phyloP scores from a whole-genome alignment of 2,113 vertebrate species.

The Prietella phreatophila region DNA sequence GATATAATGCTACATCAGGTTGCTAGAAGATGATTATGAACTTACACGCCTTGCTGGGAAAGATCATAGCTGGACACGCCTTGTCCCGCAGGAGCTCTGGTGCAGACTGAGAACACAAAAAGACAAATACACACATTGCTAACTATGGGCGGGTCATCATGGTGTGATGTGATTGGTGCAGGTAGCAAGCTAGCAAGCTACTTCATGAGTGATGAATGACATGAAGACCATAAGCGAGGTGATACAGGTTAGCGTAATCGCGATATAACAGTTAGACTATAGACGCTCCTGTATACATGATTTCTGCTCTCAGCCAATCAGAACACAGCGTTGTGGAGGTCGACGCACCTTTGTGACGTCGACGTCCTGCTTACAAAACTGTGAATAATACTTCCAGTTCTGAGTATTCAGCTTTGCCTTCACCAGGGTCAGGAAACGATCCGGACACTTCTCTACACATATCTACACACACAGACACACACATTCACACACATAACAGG shows the following conservation, averaged over 20 bases:
- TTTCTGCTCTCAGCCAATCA: not conserved
- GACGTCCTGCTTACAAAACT: slow-evolving; percentile 77
- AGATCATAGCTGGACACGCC: slow-evolving; percentile 82
- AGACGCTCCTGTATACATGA: not conserved
- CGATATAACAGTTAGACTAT: not conserved
- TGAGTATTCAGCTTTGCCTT: not conserved
- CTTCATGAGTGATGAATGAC: not conserved
- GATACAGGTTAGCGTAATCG: not conserved
- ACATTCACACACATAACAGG: not conserved
- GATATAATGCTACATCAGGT: not conserved
- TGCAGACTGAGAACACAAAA: slow-evolving; percentile 61
- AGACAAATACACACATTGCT: slow-evolving; percentile 12
- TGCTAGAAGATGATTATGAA: slow-evolving; percentile 33
- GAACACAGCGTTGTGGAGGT: not conserved
- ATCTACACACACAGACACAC: slow-evolving; percentile 69
- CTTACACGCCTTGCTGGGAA: slow-evolving; percentile 85
- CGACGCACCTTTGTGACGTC: slow-evolving; percentile 42
- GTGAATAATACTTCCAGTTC: slow-evolving; percentile 70
- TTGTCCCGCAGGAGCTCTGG: slow-evolving; percentile 72
- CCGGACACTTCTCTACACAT: slow-evolving; percentile 83
- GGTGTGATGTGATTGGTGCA: not conserved
- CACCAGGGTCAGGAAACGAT: slow-evolving; percentile 73
- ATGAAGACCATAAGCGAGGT: not conserved
- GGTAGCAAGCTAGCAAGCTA: not conserved
- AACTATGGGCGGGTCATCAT: not conserved